Base-by-base conservation (phyloP, 53 echinoderm and acorn worm species). In the Henricia sp. region DNA sequence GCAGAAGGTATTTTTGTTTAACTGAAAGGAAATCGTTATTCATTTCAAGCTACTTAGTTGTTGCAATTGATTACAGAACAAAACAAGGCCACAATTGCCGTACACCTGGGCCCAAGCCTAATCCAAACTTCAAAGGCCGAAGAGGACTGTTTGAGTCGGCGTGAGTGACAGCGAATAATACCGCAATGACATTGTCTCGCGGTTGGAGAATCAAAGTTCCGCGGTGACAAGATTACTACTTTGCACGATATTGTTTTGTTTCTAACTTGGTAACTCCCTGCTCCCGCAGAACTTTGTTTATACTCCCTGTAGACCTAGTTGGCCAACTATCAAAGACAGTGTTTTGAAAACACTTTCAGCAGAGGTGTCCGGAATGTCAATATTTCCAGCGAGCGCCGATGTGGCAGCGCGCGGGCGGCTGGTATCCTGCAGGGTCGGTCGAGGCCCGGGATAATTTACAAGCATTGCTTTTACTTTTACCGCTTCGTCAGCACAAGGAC, bases 271-370 rank as follows among this genome's bases (percentile, higher is more conserved):
- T n/a, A n/a, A n/a, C n/a, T n/a, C n/a, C n/a, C 14, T 23, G 29
- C 14, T 13, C 28, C 39, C 25, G 36, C 8, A 57, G 40, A 41
- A 37, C 39, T 38, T 19, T 76, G 76, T 76, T 76, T 76, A 58
- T 59, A 38, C 41, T 58, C 57, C 58, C 29, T 48, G 5, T 36
- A 1, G 76, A 41, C 58, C 38, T 30, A 40, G 37, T 68, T 24
- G 37, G 38, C 57, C 56, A 27, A 19, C 25, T 33, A 35, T 34
- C 21, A 55, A 12, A 53, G 41, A 24, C 80, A 63, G 8, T 80
- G 80, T 80, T 80, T 80, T 80, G 48, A 62, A 80, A 80, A 80
- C 64, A 80, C 33, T 80, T 63, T 75, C 36, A 14, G 27, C 58
- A 44, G 67, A 14, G 35, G 65, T 76, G 59, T 57, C 38, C 38